These are phyloP conservation scores for Drosophila suboccidentalis DNA, from an alignment of 2,888 invertebrate genomes.

Conservation along the genomic window DNA sequence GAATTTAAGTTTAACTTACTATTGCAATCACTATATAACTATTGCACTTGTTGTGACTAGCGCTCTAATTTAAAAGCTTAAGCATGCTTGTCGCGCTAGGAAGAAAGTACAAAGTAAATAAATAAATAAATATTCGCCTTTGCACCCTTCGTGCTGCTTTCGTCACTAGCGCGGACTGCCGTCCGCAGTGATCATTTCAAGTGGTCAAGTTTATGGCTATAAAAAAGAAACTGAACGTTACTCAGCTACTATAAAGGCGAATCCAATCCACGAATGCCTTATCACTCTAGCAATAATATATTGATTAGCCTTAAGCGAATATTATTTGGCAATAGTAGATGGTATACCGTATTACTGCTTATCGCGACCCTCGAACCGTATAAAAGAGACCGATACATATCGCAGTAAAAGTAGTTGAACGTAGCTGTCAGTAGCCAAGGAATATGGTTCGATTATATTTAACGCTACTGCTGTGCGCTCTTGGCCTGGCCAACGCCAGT, in stretches of 20 bases:
- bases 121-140: too few relatives aligned
- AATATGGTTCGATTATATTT: constrained; percentile 10
- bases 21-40: too few relatives aligned
- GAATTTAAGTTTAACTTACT: too few relatives aligned
- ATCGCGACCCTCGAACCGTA: not conserved
- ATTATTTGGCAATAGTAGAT: not conserved
- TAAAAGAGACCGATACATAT: constrained; percentile 2
- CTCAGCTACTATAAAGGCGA: constrained; percentile 3
- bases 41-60: too few relatives aligned
- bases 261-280: constrained; percentile 1
- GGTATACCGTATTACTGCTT: not conserved
- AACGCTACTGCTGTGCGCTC: constrained; percentile 7
- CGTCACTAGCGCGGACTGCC: too few relatives aligned
- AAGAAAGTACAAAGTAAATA: too few relatives aligned
- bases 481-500: not conserved
- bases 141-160: too few relatives aligned
- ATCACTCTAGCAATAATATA: not conserved
- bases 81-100: too few relatives aligned
- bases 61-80: too few relatives aligned
- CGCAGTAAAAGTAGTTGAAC: not conserved
- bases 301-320: constrained; percentile 6
- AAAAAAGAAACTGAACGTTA: constrained; percentile 1
- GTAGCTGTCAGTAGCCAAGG: not conserved
- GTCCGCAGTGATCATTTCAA: too few relatives aligned
- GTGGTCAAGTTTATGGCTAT: not conserved